These are phyloP conservation scores for Kradibia gibbosae DNA, from an alignment of 1,140 invertebrate species.

Conservation along the genomic window DNA sequence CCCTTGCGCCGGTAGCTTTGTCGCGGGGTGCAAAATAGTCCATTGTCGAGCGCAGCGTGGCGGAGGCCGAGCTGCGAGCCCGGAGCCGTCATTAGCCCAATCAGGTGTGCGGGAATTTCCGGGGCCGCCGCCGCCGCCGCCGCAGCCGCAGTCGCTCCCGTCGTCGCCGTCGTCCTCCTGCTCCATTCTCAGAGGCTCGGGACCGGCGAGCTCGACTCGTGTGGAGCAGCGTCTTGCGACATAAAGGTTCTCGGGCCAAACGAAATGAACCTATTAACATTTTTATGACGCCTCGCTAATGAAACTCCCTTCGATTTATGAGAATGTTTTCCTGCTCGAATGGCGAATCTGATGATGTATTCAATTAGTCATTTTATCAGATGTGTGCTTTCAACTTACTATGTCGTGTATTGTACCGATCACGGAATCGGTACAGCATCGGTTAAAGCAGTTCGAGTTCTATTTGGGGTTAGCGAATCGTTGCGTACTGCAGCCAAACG, in stretches of 20 bases:
- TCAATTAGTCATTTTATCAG: conserved; percentile 1
- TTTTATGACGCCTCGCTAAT: conserved; percentile 7
- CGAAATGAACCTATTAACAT: conserved; percentile 10
- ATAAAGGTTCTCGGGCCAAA: neutral
- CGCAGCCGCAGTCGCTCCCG: too few relatives aligned
- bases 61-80: conserved; percentile 43
- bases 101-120: conserved; percentile 54
- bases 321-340: conserved; percentile 16
- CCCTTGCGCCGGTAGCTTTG: neutral
- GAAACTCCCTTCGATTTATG: conserved; percentile 6
- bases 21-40: conserved; percentile 54
- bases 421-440: neutral
- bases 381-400: neutral
- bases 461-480: too few relatives aligned
- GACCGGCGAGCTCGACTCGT: neutral
- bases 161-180: neutral
- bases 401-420: neutral
- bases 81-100: conserved; percentile 60
- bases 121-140: neutral
- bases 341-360: neutral
- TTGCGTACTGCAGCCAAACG: too few relatives aligned
- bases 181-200: neutral
- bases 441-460: too few relatives aligned
- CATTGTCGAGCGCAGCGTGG: conserved; percentile 59
- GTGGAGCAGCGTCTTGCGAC: neutral